A percentile compares a stretch with the other conserved stretches of the same genome.
These are phyloP conservation scores for Neodiprion pinetum DNA, from an alignment of 1,140 invertebrate genomes.

Conservation along the genomic window DNA sequence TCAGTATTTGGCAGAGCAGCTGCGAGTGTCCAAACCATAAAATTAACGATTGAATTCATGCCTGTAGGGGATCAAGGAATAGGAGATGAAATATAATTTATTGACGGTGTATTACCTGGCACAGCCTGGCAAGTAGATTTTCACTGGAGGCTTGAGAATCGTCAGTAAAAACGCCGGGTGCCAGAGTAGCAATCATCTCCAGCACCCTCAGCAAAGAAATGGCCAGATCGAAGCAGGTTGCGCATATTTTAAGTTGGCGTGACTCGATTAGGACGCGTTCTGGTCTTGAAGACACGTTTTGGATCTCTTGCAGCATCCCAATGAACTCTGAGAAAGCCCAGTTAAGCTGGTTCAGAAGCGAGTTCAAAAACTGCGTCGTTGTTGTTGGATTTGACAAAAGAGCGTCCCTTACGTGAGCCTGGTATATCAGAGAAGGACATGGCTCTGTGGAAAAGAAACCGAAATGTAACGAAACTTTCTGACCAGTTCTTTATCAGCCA, in stretches of 20 bases:
- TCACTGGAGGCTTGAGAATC: conserved; percentile 66
- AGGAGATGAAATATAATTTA: no score
- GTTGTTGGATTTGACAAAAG: conserved; percentile 54
- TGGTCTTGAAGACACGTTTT: conserved; percentile 64
- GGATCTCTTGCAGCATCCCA: conserved; percentile 83
- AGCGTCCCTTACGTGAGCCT: conserved; percentile 63
- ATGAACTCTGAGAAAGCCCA: conserved; percentile 92
- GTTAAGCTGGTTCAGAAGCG: conserved; percentile 82
- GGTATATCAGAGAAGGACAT: conserved; percentile 68
- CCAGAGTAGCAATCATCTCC: conserved; percentile 78
- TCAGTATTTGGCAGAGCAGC: conserved; percentile 76
- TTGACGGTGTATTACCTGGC: conserved; percentile 61
- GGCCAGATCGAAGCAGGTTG: conserved; percentile 81
- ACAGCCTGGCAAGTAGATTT: conserved; percentile 70
- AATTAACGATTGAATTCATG: no score
- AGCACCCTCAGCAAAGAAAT: conserved; percentile 76
- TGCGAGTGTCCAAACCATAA: conserved; percentile 41
- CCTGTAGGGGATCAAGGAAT: no score
- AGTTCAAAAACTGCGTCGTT: conserved; percentile 77
- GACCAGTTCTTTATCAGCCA: not conserved
- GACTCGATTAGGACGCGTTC: conserved; percentile 75
- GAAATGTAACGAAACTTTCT: conserved; percentile 12
- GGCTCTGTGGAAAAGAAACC: conserved; percentile 61
- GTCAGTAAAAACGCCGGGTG: conserved; percentile 70
- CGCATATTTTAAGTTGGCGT: conserved; percentile 82